Base-by-base conservation (phyloP, 2,797 vertebrate genomes). In the Heteromormyrus szaboi region DNA sequence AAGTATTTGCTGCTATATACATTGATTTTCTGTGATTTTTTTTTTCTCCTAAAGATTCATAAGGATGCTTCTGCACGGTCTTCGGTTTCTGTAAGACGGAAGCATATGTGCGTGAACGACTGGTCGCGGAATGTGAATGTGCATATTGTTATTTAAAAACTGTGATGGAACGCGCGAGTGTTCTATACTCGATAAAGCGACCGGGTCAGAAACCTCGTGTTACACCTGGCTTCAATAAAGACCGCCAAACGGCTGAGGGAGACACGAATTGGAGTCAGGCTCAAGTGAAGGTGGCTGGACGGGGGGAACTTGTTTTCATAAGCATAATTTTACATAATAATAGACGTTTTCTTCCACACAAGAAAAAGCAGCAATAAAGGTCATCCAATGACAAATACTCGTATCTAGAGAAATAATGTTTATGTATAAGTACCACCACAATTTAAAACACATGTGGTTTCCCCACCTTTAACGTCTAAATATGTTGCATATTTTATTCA, bases 321-420 rank as follows among this genome's bases (percentile, higher is more conserved):
- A 95, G 96, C 94, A 97, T 96, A 96, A 95, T 95, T 97, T 96
- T 96, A 96, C 96, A 97, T 96, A 96, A 96, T 96, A 95, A 96
- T 95, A 92, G 90, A 25, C 88, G 25, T 92, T 92, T 88, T 89
- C 87, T 91, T 92, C 90, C 93, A 92, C 95, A 93, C 95, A 95
- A 93, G 93, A 94, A 95, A 96, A 96, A 96, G 95, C 95, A 96
- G 96, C 96, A 95, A 94, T 92, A 94, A 96, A 96, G 95, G 96
- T 96, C 95, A 96, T 91, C 88, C 91, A 89, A 92, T 95, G 95
- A 94, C 95, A 95, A 92, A 93, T 94, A 91, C 95, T 93, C 94
- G 94, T 96, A 95, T 95, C 93, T 93, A 90, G 89, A 93, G 89
- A 90, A 92, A 95, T 90, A 90, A 93, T 95, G 94, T 94, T 95